Base-by-base conservation (phyloP, 2,113 vertebrate genomes). In the Alouatta palliata region DNA sequence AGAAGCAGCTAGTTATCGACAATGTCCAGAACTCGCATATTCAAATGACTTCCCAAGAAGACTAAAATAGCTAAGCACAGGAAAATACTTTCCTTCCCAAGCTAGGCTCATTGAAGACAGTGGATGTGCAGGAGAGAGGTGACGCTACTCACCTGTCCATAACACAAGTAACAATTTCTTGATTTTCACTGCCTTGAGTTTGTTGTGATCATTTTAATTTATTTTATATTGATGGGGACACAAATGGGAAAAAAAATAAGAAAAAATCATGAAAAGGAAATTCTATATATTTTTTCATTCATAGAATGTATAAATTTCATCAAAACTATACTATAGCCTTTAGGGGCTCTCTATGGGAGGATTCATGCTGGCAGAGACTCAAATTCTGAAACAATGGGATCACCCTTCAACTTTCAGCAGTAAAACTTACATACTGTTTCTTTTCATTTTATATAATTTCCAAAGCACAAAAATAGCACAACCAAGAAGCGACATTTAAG, bases 401-500 rank as follows among this genome's bases (percentile, higher is more conserved):
- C 82, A 64, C 14, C 17, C 45, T 40, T 89, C 21, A 61, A 37
- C 25, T 45, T 73, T 19, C 52, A 43, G 8, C 47, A 79, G 10
- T 3, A 77, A 90, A 49, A 17, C 6, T 5, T 12, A 75, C 1
- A 3, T 52, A 27, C 47, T 56, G 32, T 73, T 54, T 49, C 23
- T 40, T 68, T 76, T 70, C 3, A 61, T 47, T 90, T 56, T 86
- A 77, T 82, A 20, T 49, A 95, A 43, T 25, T 75, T 86, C 79
- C 54, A 79, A 76, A 79, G 77, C 30, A 90, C 20, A 70, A 93
- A 84, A 95, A 56, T 12, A 84, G 45, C 40, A 94, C 32, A 76
- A 19, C 61, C 19, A 70, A 87, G 32, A 56, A 81, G 43, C 27
- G n/a, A 47, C 61, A 25, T 43, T 17, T 49, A 80, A 71, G 35